phyloP scores from a whole-genome alignment of 2,113 vertebrate genomes.

The Archocentrus centrarchus region DNA sequence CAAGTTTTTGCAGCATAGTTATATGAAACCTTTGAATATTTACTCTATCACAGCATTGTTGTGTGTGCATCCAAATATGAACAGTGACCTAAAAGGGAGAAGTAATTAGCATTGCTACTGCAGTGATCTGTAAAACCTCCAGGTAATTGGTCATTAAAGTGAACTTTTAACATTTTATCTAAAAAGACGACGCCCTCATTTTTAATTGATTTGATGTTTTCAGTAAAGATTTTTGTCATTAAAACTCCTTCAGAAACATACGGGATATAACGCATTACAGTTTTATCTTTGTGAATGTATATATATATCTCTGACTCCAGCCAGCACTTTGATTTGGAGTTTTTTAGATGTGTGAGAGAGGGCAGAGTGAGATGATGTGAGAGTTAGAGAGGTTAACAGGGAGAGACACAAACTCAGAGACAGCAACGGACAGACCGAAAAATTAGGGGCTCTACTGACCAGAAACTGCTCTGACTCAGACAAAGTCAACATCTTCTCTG shows the following conservation, averaged over 20 bases:
- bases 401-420: slow-evolving; percentile 57
- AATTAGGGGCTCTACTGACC: slow-evolving; percentile 75
- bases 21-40: slow-evolving; percentile 1
- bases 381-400: slow-evolving; percentile 61
- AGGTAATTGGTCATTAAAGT: background rate
- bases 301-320: background rate
- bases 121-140: background rate
- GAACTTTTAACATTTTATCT: slow-evolving; percentile 6
- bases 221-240: background rate
- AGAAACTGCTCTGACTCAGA: slow-evolving; percentile 76
- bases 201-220: background rate
- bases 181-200: background rate
- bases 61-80: background rate
- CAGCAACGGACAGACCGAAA: slow-evolving; percentile 64
- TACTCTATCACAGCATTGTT: background rate
- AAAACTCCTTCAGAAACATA: background rate
- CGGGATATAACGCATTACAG: background rate
- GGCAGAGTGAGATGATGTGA: slow-evolving; percentile 52
- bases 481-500: slow-evolving; percentile 78
- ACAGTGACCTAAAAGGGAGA: background rate
- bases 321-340: slow-evolving; percentile 35
- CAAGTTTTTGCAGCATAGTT: background rate
- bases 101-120: background rate
- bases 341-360: slow-evolving; percentile 52
- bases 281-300: slow-evolving; percentile 13